These are phyloP conservation scores for Monopis laevigella DNA, from an alignment of 2,888 invertebrate species.

Conservation along the genomic window DNA sequence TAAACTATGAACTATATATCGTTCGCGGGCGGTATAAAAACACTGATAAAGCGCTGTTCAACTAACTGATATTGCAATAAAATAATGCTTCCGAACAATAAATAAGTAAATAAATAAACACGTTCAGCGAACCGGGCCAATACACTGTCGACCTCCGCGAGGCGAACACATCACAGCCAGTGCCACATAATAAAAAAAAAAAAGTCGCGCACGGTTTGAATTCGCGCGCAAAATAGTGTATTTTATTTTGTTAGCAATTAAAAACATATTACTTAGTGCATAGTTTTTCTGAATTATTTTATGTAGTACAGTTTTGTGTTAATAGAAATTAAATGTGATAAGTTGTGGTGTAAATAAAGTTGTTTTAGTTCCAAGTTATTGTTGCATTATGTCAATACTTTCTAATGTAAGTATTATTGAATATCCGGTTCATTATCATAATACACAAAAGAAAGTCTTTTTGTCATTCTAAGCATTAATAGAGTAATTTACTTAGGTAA, in stretches of 20 bases:
- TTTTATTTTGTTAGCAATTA: background rate
- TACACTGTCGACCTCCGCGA: slow-evolving; percentile 34
- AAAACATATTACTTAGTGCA: no score
- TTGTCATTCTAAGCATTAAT: no score
- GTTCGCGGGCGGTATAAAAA: no score
- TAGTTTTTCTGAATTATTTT: no score
- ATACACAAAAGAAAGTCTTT: slow-evolving; percentile 7
- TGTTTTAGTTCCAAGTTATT: background rate
- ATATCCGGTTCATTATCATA: slow-evolving; percentile 20
- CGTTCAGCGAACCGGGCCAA: slow-evolving; percentile 30
- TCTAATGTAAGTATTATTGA: slow-evolving; percentile 16
- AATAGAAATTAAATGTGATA: no score
- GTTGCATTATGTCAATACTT: background rate
- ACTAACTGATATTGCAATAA: no score
- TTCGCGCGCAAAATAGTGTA: background rate
- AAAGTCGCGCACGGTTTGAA: slow-evolving; percentile 40
- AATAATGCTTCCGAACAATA: slow-evolving; percentile 37
- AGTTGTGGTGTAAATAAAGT: no score
- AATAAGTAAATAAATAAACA: slow-evolving; percentile 37
- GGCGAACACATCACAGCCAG: slow-evolving; percentile 35
- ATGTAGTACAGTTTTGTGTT: no score
- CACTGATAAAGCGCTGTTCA: no score
- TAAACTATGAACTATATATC: no score
- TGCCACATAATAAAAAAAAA: slow-evolving; percentile 31
- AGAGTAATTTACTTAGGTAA: no score